Percentiles rank a stretch among this genome's conserved stretches.
Conservation (phyloP, 2,113 vertebrate species). For the Bombycilla garrulus region DNA sequence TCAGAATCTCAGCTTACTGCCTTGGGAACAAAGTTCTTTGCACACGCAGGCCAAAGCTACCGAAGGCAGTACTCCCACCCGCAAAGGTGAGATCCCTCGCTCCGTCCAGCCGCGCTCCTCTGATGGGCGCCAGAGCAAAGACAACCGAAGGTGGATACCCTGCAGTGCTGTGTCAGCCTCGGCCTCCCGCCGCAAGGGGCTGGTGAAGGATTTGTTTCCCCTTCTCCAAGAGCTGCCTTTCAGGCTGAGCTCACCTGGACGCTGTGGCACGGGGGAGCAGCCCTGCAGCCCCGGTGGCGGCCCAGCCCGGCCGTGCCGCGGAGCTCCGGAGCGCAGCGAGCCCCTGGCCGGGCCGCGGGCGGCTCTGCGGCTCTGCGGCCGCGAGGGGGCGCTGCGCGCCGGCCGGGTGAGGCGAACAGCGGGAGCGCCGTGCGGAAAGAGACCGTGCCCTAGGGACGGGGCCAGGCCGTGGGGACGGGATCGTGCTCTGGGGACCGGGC, state of each 20-base stretch:
- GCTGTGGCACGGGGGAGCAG: background rate
- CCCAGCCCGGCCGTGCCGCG: accelerated
- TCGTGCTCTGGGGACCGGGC: too few species aligned
- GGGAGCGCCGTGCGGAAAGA: background rate
- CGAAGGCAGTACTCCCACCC: background rate
- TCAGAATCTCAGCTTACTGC: background rate
- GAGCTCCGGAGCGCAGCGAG: accelerated
- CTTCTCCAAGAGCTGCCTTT: background rate
- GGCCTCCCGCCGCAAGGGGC: background rate
- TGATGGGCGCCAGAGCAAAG: background rate
- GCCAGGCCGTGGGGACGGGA: background rate
- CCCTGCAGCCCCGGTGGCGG: too few species aligned
- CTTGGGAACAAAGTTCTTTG: background rate
- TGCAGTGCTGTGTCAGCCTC: background rate
- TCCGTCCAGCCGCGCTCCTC: background rate
- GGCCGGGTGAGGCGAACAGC: background rate
- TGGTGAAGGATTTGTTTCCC: background rate
- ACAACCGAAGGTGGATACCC: background rate
- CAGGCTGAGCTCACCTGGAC: background rate
- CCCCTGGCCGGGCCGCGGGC: background rate
- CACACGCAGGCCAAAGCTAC: background rate
- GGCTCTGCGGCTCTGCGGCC: background rate
- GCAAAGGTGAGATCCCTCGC: background rate
- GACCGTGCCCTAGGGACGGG: too few species aligned
- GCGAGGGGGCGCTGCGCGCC: background rate